Percentiles rank a stretch among this genome's conserved stretches.
Conservation (phyloP, 2,797 vertebrate genomes). For the Enteromius fasciolatus region DNA sequence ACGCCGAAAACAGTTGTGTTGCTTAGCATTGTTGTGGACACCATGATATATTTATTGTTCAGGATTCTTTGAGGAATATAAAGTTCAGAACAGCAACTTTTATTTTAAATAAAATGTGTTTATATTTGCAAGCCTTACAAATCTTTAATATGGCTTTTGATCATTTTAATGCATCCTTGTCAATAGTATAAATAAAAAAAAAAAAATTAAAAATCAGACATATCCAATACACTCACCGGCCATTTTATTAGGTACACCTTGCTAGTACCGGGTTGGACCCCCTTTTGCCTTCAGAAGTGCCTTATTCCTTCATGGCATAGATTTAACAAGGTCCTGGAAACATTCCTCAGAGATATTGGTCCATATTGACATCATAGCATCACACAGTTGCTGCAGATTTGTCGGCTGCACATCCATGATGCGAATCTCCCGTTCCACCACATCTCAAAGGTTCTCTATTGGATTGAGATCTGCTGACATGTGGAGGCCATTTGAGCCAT, state of each 20-base stretch:
- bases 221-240: no score
- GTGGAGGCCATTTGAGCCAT: constrained; percentile 10
- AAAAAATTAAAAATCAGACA: background rate
- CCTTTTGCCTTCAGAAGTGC: no score
- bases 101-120: background rate
- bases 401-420: constrained; percentile 67
- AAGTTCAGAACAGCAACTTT: background rate
- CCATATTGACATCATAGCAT: no score
- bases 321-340: no score
- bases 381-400: constrained; percentile 64
- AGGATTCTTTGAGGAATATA: background rate
- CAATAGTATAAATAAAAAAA: background rate
- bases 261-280: no score
- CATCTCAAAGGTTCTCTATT: constrained; percentile 41
- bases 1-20: background rate
- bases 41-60: background rate
- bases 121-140: background rate
- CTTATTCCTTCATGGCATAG: no score
- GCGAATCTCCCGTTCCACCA: constrained; percentile 60
- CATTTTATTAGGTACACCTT: no score
- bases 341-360: no score
- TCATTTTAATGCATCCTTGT: background rate
- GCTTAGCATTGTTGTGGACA: background rate
- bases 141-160: background rate
- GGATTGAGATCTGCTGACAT: no score